Conservation (phyloP, 2,113 vertebrate genomes). For the Rallus limicola region DNA sequence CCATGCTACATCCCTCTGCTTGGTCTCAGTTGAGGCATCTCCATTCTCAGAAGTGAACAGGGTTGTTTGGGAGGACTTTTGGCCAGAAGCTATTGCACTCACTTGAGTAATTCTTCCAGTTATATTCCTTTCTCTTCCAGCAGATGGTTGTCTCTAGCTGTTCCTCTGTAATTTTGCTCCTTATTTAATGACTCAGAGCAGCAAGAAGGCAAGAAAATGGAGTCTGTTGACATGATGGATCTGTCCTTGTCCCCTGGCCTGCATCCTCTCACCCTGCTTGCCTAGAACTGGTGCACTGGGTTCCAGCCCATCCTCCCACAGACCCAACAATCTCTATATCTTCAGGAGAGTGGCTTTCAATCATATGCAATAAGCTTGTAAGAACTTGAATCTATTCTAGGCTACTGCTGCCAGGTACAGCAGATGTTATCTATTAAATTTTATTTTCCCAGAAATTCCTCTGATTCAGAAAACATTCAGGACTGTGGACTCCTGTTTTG, state of each 20-base stretch:
- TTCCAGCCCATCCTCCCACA: not conserved
- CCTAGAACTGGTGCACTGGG: not conserved
- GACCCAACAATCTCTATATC: not conserved
- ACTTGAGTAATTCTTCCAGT: not conserved
- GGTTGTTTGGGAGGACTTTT: not conserved
- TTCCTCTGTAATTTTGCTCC: not conserved
- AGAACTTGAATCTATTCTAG: not conserved
- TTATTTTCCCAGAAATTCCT: constrained; percentile 10
- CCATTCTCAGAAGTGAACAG: not conserved
- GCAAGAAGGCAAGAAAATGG: not conserved
- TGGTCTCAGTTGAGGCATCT: not conserved
- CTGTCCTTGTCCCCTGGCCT: not conserved
- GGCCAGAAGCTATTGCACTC: not conserved
- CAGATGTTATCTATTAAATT: not conserved
- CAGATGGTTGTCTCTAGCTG: not conserved
- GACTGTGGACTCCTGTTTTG: not conserved
- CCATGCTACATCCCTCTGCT: accelerated
- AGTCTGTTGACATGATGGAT: not conserved
- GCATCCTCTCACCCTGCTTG: not conserved
- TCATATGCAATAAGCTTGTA: not conserved
- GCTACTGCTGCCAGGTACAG: constrained; percentile 13
- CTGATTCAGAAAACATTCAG: constrained; percentile 6
- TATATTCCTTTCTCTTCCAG: not conserved
- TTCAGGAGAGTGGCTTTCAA: not conserved
- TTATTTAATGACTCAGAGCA: not conserved